phyloP scores from a whole-genome alignment of 2,113 vertebrate species.

The Gymnorhina tibicen region DNA sequence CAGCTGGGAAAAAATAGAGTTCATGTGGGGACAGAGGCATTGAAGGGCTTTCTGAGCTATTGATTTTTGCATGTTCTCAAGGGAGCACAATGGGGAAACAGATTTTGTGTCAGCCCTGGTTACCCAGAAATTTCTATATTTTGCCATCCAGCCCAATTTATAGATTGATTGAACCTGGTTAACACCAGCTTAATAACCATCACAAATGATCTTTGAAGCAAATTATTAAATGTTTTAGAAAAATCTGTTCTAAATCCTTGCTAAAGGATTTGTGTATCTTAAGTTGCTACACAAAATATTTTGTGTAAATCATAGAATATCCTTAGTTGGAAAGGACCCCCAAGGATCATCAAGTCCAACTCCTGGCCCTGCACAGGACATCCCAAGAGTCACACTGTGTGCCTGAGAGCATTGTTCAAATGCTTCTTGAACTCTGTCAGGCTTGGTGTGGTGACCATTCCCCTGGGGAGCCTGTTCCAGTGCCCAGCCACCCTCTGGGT shows the following conservation, averaged over 20 bases:
- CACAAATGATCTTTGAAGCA: neutral
- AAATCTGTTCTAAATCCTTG: neutral
- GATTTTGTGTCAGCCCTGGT: neutral
- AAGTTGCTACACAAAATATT: neutral
- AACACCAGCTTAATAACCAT: neutral
- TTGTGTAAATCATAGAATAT: neutral
- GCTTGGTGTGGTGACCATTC: rapidly evolving
- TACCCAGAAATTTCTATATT: neutral
- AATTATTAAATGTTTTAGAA: neutral
- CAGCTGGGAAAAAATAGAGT: conserved; percentile 21
- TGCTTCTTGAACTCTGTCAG: neutral
- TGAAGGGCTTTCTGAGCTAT: conserved; percentile 31
- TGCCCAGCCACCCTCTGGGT: rapidly evolving
- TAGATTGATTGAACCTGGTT: neutral
- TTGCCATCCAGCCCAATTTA: neutral
- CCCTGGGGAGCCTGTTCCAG: neutral
- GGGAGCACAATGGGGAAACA: neutral
- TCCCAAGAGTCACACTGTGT: neutral
- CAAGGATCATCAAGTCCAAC: neutral
- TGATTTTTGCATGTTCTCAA: conserved; percentile 7
- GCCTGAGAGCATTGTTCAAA: neutral
- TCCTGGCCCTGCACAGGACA: neutral
- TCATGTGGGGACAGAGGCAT: neutral
- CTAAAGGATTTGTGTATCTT: neutral
- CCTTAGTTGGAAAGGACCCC: neutral